Evolutionary conservation across 2,888 invertebrate genomes (phyloP), one percentile per base, ranked within the genome.

Genomic region (Drosophila paramelanica): DNA sequence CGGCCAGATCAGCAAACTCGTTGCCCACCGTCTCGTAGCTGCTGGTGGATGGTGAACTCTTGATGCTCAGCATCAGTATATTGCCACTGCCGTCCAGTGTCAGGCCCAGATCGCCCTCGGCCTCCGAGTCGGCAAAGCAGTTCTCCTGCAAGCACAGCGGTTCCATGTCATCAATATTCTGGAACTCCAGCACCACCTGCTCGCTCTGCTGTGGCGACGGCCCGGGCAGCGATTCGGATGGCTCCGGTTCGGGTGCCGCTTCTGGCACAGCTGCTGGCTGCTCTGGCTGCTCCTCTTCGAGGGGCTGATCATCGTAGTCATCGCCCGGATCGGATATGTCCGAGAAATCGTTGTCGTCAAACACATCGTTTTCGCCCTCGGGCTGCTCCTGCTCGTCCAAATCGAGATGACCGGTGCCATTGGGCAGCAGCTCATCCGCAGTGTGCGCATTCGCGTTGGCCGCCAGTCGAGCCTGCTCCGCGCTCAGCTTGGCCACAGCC

Each of bases 401-500:
- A 0, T 64, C 57, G 17, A 55, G 20, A 0, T 50, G 68, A 0
- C 47, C 46, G 2, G 39, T 45, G 27, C 59, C 67, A 25, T 77
- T 70, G 41, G 70, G 13, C 39, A 69, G 47, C 23, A 45, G 51
- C 47, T 67, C 76, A 11, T 62, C 52, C 6, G 41, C 17, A 13
- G 14, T 45, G 4, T 13, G 42, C 1, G 33, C 45, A 51, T 55
- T 55, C 67, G 93, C 93, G 74, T 93, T 93, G 85, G 93, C 94
- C 68, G 93, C 93, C 57, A 65, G 55, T 3, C 93, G 93, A 1
- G 89, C 81, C 53, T 91, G 91, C 58, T 92, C 91, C 64, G 94
- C 94, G 11, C 85, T 79, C 91, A 92, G 65, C 73, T 95, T 95
- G 1, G 97, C 97, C 56, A 97, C 94, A 33, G 97, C 97, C 14